These are phyloP conservation scores for Drosophila phalerata DNA, from an alignment of 2,888 invertebrate genomes.

Conservation along the genomic window DNA sequence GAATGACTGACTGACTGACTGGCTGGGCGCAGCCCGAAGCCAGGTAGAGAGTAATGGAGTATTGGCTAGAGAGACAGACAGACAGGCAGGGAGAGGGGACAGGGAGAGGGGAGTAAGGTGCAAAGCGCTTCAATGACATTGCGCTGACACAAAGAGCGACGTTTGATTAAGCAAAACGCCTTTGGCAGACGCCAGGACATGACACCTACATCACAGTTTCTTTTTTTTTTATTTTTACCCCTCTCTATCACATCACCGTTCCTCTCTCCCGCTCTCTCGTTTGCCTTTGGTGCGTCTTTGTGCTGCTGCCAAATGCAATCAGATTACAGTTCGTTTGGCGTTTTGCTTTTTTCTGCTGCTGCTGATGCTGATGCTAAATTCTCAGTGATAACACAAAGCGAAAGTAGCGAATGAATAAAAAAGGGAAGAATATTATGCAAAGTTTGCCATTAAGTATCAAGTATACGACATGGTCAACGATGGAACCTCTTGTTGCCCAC, in stretches of 20 bases:
- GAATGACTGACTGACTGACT: conserved; percentile 18
- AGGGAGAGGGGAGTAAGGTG: conserved; percentile 36
- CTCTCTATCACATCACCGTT: too few relatives aligned
- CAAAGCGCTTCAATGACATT: conserved; percentile 59
- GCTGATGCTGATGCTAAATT: conserved; percentile 58
- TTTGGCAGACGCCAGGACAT: conserved; percentile 72
- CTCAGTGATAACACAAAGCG: conserved; percentile 70
- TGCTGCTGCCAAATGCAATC: conserved; percentile 78
- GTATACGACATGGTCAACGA: conserved; percentile 63
- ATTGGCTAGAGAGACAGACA: conserved; percentile 25
- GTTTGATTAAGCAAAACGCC: conserved; percentile 77
- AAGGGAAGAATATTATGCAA: conserved; percentile 63
- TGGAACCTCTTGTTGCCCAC: conserved; percentile 40
- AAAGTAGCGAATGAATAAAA: conserved; percentile 49
- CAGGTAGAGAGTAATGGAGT: conserved; percentile 26
- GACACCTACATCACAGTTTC: conserved; percentile 43
- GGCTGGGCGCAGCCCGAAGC: conserved; percentile 38
- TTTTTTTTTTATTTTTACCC: neutral
- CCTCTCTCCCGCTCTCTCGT: neutral
- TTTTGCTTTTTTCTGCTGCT: conserved; percentile 31
- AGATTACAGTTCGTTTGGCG: conserved; percentile 76
- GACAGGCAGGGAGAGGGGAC: neutral
- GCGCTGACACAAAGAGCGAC: conserved; percentile 76
- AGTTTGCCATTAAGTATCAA: conserved; percentile 69
- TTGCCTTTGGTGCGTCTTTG: conserved; percentile 46